phyloP scores from a whole-genome alignment of 1,140 invertebrate genomes.

The Lepidotrigona ventralis region DNA sequence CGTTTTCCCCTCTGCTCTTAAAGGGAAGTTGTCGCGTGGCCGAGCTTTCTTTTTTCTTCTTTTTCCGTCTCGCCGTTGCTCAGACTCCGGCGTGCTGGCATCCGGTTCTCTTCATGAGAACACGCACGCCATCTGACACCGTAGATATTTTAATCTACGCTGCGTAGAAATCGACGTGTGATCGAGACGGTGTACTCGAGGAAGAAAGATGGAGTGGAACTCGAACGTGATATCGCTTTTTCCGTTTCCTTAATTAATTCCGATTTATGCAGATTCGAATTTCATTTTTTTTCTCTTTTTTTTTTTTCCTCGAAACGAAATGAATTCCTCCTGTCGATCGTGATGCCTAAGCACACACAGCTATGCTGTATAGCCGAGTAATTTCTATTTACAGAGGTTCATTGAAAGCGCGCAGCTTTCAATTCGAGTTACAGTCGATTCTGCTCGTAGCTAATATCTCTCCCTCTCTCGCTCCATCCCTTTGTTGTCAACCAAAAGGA shows the following conservation, averaged over 20 bases:
- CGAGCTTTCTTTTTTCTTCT: not conserved
- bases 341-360: too few relatives aligned
- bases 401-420: constrained; percentile 6
- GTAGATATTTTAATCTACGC: constrained; percentile 14
- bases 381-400: constrained; percentile 16
- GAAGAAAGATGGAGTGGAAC: not conserved
- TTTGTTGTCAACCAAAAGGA: constrained; percentile 33
- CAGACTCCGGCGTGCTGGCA: not conserved
- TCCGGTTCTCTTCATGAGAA: not conserved
- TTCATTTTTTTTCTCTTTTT: too few relatives aligned
- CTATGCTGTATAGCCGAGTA: not conserved
- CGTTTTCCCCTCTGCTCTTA: not conserved
- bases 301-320: too few relatives aligned
- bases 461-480: not conserved
- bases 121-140: not conserved
- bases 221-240: too few relatives aligned
- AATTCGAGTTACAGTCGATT: constrained; percentile 8
- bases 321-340: too few relatives aligned
- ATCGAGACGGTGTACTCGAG: not conserved
- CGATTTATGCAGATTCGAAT: too few relatives aligned
- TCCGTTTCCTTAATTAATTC: too few relatives aligned
- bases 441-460: constrained; percentile 1
- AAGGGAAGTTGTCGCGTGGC: constrained; percentile 30
- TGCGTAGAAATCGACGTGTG: not conserved
- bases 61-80: constrained; percentile 4